A percentile compares a stretch with the other conserved stretches of the same genome.
Conservation (phyloP, 1,140 invertebrate species). For the Solenopsis invicta region DNA sequence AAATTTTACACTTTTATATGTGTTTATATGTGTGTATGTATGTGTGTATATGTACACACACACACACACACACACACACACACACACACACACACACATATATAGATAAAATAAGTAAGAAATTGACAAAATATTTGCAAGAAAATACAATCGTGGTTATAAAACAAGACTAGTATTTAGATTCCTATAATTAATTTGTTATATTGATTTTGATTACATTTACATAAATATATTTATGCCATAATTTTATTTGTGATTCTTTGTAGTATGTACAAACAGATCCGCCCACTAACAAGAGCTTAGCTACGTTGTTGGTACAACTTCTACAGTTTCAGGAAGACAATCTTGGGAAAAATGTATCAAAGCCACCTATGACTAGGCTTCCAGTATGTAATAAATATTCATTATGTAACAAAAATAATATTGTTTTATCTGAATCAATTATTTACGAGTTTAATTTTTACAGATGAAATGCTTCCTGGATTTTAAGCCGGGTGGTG, state of each 20-base stretch:
- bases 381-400: conserved; percentile 91
- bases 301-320: conserved; percentile 94
- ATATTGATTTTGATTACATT: neutral
- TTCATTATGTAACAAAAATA: neutral
- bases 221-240: neutral
- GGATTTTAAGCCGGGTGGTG: conserved; percentile 97
- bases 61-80: too few species aligned
- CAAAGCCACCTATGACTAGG: conserved; percentile 94
- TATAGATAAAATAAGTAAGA: neutral
- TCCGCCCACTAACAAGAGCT: conserved; percentile 96
- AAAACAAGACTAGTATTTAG: neutral
- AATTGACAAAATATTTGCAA: neutral
- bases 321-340: conserved; percentile 99
- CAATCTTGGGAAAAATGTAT: conserved; percentile 96
- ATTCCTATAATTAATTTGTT: neutral
- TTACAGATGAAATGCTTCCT: conserved; percentile 96
- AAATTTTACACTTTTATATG: too few species aligned
- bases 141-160: neutral
- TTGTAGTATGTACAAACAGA: conserved; percentile 95
- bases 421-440: neutral
- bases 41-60: neutral
- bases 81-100: neutral
- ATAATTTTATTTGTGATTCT: conserved; percentile 23
- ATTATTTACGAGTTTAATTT: conserved; percentile 13
- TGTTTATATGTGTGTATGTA: neutral